phyloP scores from a whole-genome alignment of 2,113 vertebrate genomes.

The Rhinichthys klamathensis region DNA sequence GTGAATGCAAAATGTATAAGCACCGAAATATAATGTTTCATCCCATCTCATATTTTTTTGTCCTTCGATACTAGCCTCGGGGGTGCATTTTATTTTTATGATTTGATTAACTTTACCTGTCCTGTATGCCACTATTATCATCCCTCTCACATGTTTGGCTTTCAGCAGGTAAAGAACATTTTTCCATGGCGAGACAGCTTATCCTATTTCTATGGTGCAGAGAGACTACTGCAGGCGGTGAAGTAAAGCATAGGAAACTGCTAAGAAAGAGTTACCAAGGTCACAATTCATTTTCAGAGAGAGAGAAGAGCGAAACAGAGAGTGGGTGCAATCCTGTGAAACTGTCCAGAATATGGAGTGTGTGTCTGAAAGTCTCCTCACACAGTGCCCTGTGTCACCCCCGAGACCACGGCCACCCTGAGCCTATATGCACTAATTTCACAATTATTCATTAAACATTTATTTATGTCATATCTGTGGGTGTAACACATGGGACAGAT shows the following conservation, averaged over 20 bases:
- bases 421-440: neutral
- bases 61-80: neutral
- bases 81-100: neutral
- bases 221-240: neutral
- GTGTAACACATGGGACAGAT: neutral
- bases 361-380: neutral
- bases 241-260: neutral
- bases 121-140: neutral
- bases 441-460: neutral
- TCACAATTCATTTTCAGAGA: neutral
- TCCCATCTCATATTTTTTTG: too few relatives aligned
- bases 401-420: neutral
- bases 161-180: neutral
- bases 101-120: slow-evolving; percentile 8
- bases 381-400: too few relatives aligned
- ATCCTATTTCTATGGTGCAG: neutral
- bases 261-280: neutral
- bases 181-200: neutral
- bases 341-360: neutral
- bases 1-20: neutral
- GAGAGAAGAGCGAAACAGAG: neutral
- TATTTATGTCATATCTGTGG: neutral
- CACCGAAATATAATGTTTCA: neutral
- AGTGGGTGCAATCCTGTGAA: neutral
- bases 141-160: neutral